phyloP scores from a whole-genome alignment of 2,888 invertebrate species.

The Macroteleia sp. region DNA sequence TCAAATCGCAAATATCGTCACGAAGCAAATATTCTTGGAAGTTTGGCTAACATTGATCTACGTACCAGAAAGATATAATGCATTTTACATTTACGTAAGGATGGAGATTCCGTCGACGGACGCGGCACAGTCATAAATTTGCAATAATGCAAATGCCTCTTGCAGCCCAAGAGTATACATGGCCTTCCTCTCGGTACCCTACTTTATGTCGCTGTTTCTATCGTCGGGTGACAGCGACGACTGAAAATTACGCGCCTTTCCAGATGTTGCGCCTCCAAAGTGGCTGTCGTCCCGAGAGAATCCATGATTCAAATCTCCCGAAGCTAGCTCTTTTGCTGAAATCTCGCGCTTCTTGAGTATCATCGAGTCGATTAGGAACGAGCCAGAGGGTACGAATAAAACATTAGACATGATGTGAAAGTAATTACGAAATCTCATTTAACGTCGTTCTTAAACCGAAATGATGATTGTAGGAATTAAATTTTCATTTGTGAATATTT shows the following conservation, averaged over 20 bases:
- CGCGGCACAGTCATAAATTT: constrained; percentile 80
- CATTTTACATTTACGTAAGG: constrained; percentile 80
- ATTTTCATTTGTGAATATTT: constrained; percentile 50
- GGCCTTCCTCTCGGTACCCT: constrained; percentile 74
- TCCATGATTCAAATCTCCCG: constrained; percentile 63
- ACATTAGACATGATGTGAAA: constrained; percentile 64
- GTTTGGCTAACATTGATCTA: constrained; percentile 81
- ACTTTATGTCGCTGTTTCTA: constrained; percentile 71
- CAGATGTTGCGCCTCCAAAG: constrained; percentile 66
- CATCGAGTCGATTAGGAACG: constrained; percentile 57
- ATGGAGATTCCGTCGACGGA: constrained; percentile 66
- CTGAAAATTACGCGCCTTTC: constrained; percentile 67
- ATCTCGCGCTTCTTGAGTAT: constrained; percentile 56
- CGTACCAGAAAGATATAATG: constrained; percentile 83
- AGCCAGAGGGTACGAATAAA: constrained; percentile 60
- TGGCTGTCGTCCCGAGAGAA: constrained; percentile 65
- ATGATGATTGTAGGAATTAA: constrained; percentile 53
- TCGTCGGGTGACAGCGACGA: constrained; percentile 66
- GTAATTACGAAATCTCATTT: constrained; percentile 62
- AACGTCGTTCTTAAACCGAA: constrained; percentile 52
- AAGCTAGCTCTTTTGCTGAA: constrained; percentile 57
- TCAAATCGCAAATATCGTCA: constrained; percentile 57
- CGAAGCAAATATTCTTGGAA: constrained; percentile 68
- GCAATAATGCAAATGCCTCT: constrained; percentile 81
- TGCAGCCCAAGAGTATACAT: constrained; percentile 66